Percentiles rank a stretch among this genome's conserved stretches.
Conservation (phyloP, 2,888 invertebrate genomes). For the Callyntrura sp. region DNA sequence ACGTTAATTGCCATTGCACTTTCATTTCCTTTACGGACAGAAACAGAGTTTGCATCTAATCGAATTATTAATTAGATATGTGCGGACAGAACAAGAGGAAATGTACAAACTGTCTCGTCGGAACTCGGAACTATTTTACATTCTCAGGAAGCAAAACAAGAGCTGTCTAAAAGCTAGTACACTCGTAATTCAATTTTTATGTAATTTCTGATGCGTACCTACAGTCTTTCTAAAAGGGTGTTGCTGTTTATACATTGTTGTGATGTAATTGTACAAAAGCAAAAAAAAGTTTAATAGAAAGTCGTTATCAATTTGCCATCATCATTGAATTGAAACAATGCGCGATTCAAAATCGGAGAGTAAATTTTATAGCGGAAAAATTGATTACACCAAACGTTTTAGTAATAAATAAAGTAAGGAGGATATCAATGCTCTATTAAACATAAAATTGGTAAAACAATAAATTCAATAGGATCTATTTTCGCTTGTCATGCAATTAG, state of each 20-base stretch:
- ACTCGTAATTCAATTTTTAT: background rate
- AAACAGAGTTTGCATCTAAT: background rate
- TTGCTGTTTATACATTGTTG: background rate
- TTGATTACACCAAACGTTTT: background rate
- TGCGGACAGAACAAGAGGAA: conserved; percentile 5
- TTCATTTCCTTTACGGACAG: conserved; percentile 43
- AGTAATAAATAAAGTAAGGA: no score
- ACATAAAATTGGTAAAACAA: no score
- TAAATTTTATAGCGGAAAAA: no score
- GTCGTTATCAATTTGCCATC: background rate
- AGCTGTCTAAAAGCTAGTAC: no score
- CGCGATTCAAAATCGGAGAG: no score
- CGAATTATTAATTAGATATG: conserved; percentile 34
- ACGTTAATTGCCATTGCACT: conserved; percentile 36
- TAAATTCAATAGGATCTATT: no score
- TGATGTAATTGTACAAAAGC: background rate
- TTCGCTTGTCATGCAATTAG: no score
- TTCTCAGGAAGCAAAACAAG: background rate
- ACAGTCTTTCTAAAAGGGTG: conserved; percentile 13
- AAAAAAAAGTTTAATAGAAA: background rate
- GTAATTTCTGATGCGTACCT: background rate
- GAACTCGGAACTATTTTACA: background rate
- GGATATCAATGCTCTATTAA: no score
- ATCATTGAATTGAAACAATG: background rate
- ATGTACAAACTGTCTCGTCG: background rate